Evolutionary conservation across 2,113 vertebrate genomes (phyloP), one percentile per base, ranked within the genome.

Genomic region (Barnardius zonarius): DNA sequence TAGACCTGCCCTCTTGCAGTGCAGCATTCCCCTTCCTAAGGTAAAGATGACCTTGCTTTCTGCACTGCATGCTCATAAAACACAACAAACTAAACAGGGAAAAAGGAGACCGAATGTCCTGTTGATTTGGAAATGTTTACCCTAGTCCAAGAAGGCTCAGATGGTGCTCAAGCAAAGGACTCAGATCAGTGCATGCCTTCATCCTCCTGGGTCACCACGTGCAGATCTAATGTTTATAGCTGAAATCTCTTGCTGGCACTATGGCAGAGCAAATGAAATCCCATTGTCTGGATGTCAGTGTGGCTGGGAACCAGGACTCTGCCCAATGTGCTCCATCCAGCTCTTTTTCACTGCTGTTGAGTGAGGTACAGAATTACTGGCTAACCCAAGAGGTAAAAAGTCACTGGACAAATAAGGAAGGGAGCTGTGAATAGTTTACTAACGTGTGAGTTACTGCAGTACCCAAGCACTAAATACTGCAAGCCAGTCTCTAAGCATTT

Each of bases 231-330:
- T 0, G 4, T 44, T n/a, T 24, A 6, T 5, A 49, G 43, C 24
- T 13, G 28, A 68, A 55, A 39, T 41, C 6, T 67, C 20, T n/a
- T 6, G 12, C 31, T 37, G 19, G 19, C 1, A 1, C 16, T 18
- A 28, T 0, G 27, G 69, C 27, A 59, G 31, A 74, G 35, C 0
- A 1, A 67, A 30, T 0, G 4, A 51, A 83, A 68, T 16, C 41
- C 35, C 4, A 0, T 55, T 37, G 2, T 22, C n/a, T 31, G 41
- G 16, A 44, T 17, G 44, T 6, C n/a, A 3, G 18, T 0, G 23
- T 5, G 35, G 46, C 66, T 67, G 67, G 35, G n/a, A 61, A 51
- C 8, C 35, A 23, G 41, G 64, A 19, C 24, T 13, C 41, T 43
- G 52, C 25, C 18, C 46, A 13, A 2, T 4, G 6, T 3, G 0